A percentile compares a stretch with the other conserved stretches of the same genome.
Conservation (phyloP, 2,888 invertebrate genomes). For the Holacanthella duospinosa region DNA sequence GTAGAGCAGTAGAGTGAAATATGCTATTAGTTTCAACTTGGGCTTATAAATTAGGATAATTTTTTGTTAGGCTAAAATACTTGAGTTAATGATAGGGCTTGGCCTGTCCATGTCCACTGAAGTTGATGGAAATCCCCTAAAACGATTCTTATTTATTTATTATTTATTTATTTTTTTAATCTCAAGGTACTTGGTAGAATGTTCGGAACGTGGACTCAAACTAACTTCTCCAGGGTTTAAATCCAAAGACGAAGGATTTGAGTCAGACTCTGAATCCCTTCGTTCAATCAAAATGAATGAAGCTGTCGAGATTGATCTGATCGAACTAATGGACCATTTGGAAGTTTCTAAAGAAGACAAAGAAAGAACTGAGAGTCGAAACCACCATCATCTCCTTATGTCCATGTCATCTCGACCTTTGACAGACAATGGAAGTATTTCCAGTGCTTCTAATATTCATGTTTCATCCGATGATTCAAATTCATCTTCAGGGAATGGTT, state of each 20-base stretch:
- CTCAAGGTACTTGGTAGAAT: constrained; percentile 36
- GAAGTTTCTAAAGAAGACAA: constrained; percentile 31
- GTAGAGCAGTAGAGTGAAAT: constrained; percentile 8
- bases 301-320: constrained; percentile 28
- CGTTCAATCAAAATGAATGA: constrained; percentile 33
- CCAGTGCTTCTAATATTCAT: constrained; percentile 32
- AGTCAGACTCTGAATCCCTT: constrained; percentile 35
- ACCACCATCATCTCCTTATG: constrained; percentile 19
- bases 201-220: constrained; percentile 36
- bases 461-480: constrained; percentile 31
- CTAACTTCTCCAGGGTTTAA: constrained; percentile 32
- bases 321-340: constrained; percentile 31
- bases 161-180: neutral
- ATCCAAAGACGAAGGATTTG: constrained; percentile 37
- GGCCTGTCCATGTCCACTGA: no score
- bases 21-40: constrained; percentile 5
- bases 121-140: neutral
- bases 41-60: neutral
- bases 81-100: neutral
- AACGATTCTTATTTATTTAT: neutral
- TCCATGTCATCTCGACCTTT: constrained; percentile 32
- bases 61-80: no score
- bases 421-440: constrained; percentile 34
- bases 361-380: constrained; percentile 23
- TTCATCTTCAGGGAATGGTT: constrained; percentile 37